Conservation (phyloP, 2,113 vertebrate genomes). For the Pituophis catenifer region DNA sequence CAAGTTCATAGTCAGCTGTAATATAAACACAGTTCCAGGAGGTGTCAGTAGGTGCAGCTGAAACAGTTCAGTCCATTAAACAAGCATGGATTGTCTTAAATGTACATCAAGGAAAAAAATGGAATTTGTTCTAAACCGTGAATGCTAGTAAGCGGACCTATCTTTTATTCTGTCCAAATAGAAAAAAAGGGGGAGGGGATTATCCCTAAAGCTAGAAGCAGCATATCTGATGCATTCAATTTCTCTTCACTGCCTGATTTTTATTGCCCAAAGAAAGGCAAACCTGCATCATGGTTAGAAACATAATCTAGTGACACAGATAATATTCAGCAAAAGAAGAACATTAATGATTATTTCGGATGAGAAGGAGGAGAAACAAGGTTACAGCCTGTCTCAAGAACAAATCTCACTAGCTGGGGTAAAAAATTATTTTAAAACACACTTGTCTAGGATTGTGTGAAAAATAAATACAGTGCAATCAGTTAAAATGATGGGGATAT, state of each 20-base stretch:
- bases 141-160: not conserved
- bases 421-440: not conserved
- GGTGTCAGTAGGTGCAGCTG: not conserved
- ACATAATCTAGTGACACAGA: not conserved
- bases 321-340: not conserved
- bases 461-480: not conserved
- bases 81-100: not conserved
- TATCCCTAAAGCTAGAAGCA: not conserved
- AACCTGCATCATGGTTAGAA: not conserved
- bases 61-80: conserved; percentile 18
- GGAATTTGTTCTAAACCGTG: not conserved
- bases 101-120: not conserved
- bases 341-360: not conserved
- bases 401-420: not conserved
- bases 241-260: not conserved
- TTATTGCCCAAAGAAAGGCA: conserved; percentile 18
- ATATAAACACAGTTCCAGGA: conserved; percentile 44
- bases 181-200: not conserved
- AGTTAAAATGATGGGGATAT: not conserved
- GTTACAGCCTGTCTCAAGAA: not conserved
- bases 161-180: conserved; percentile 7
- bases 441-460: not conserved
- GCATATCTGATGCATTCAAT: conserved; percentile 8
- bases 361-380: not conserved
- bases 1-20: conserved; percentile 88